Evolutionary conservation across 2,113 vertebrate genomes (phyloP).

Genomic region (Lophura nycthemera): DNA sequence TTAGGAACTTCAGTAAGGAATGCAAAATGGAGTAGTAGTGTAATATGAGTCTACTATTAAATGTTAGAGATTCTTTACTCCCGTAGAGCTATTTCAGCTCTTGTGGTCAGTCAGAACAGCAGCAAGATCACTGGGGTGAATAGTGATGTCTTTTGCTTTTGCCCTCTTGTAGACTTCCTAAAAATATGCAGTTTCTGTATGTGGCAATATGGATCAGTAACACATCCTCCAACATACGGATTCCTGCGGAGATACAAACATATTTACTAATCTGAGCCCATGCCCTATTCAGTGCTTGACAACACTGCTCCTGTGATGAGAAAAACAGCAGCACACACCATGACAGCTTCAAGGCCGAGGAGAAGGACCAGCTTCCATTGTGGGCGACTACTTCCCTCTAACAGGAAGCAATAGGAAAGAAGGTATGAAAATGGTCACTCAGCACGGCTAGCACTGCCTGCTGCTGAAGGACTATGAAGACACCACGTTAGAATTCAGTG

Average conservation of each 20-base stretch:
- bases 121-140: not conserved
- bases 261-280: not conserved
- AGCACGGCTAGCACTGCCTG: no score
- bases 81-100: not conserved
- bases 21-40: not conserved
- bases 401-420: no score
- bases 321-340: no score
- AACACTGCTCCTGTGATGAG: no score
- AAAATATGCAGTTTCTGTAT: not conserved
- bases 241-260: conserved; percentile 1
- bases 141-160: not conserved
- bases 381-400: no score
- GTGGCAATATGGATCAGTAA: not conserved
- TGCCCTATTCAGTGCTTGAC: no score
- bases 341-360: no score
- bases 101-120: not conserved
- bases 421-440: no score
- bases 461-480: no score
- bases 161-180: not conserved
- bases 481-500: no score
- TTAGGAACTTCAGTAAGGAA: not conserved
- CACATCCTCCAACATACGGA: not conserved
- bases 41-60: not conserved
- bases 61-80: not conserved
- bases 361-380: no score